Base-by-base conservation (phyloP, 2,113 vertebrate genomes). In the Pampusana beccarii region DNA sequence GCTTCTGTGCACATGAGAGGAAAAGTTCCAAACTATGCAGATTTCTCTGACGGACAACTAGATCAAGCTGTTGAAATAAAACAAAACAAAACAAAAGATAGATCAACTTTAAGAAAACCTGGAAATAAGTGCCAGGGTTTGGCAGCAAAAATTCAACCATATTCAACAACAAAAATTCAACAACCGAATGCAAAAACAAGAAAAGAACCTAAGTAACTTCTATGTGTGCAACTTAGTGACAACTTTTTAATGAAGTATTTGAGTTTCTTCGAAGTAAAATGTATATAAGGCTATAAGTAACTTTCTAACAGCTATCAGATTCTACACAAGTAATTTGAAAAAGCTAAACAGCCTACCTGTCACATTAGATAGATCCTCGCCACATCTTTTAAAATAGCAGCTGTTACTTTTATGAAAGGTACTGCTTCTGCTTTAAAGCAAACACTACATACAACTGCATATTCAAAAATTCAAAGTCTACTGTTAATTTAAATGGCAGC, bases 1-100 rank as follows among this genome's bases (percentile, higher is more conserved):
- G 98, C 70, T 98, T 98, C 93, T 98, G 98, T 34, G 98, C 98
- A 81, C 98, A 98, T 24, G 98, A 98, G n/a, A 98, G 98, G 97
- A 98, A 98, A 44, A 98, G 97, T 91, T 98, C 98, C 98, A 98
- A 95, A 86, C 98, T 98, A 86, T 96, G 97, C 34, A 98, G 97
- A 96, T 97, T 98, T 90, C 98, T 97, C 64, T 98, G 98, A 38
- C 96, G 98, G 51, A 98, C 94, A 67, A 98, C 96, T 92, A 98
- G 97, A 93, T 98, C 98, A 51, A 98, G 97, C 98, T 98, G 97
- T 86, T 51, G 71, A 50, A 87, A 71, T 28, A 29, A 86, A 54
- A 87, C 66, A 18, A 65, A 33, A 48, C 26, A 81, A 10, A 18
- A 28, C 20, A 46, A 33, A 42, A 44, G 2, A 60, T 16, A 16